Base-by-base conservation (phyloP, 2,888 invertebrate genomes). In the Pseudanteris insignis region DNA sequence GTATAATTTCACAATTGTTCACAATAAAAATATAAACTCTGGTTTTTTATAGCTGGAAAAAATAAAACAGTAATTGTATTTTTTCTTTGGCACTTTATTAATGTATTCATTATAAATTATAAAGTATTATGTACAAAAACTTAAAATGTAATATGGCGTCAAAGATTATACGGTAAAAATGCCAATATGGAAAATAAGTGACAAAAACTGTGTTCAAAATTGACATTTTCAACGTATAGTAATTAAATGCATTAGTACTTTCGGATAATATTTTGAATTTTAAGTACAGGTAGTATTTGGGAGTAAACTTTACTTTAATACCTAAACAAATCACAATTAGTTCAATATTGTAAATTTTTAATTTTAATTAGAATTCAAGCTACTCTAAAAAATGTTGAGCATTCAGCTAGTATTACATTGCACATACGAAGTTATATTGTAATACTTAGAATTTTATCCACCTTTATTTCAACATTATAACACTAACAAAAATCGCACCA, bases 11-110 rank as follows among this genome's bases (percentile, higher is more conserved):
- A 21, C 21, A 21, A 21, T 21, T n/a, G n/a, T n/a, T n/a, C n/a
- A n/a, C n/a, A n/a, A n/a, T n/a, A n/a, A n/a, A n/a, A n/a, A n/a
- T n/a, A n/a, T n/a, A n/a, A n/a, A n/a, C n/a, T n/a, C n/a, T n/a
- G n/a, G n/a, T n/a, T n/a, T n/a, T n/a, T n/a, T n/a, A n/a, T n/a
- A n/a, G n/a, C n/a, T n/a, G n/a, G n/a, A n/a, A n/a, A n/a, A n/a
- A n/a, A n/a, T n/a, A 21, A 21, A 5, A 21, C 21, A 21, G 21
- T 21, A 21, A 7, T 5, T 21, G 21, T 21, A 21, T 21, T 60
- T 72, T 77, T 76, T 78, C 77, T 78, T 78, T 78, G 78, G 78
- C 75, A 78, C 75, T 77, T 78, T 78, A 77, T 76, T 77, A 68
- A 70, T 67, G 64, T 72, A 71, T 70, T 64, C 67, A 64, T 73